A percentile compares a stretch with the other conserved stretches of the same genome.
phyloP scores from a whole-genome alignment of 2,888 invertebrate species.

The Listrodromus nycthemerus region DNA sequence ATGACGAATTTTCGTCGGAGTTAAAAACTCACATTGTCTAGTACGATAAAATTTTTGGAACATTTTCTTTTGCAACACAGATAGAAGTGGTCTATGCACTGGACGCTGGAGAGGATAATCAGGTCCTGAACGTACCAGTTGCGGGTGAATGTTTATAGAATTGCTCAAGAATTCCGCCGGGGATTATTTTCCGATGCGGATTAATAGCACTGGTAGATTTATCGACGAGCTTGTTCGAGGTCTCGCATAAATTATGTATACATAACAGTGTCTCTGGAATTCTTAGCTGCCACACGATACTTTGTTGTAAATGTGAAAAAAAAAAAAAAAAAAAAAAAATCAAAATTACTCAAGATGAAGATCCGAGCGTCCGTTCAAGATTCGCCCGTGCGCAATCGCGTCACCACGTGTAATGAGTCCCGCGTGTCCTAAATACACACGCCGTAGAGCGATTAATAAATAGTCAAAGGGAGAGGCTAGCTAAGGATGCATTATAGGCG shows the following conservation, averaged over 20 bases:
- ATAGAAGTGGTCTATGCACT: no score
- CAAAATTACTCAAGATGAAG: no score
- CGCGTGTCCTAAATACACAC: constrained; percentile 52
- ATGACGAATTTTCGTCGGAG: no score
- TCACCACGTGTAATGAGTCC: constrained; percentile 34
- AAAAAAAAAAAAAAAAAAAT: constrained; percentile 1
- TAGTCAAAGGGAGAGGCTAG: constrained; percentile 10
- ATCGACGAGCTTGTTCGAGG: constrained; percentile 62
- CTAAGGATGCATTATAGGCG: constrained; percentile 50
- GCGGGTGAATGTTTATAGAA: constrained; percentile 52
- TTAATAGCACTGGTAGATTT: constrained; percentile 59
- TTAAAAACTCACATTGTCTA: no score
- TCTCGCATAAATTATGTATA: constrained; percentile 47
- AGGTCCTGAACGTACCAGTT: not conserved
- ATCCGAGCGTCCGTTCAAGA: constrained; percentile 24
- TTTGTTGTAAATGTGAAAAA: not conserved
- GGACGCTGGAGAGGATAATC: no score
- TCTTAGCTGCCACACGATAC: constrained; percentile 48
- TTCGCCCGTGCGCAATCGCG: constrained; percentile 40
- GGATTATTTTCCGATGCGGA: constrained; percentile 45
- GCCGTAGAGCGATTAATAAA: constrained; percentile 51
- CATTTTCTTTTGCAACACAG: no score
- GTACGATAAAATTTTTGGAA: no score
- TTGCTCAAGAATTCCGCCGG: constrained; percentile 48
- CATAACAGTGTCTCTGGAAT: constrained; percentile 59